phyloP scores from a whole-genome alignment of 2,797 vertebrate species.

The Esox masquinongy region DNA sequence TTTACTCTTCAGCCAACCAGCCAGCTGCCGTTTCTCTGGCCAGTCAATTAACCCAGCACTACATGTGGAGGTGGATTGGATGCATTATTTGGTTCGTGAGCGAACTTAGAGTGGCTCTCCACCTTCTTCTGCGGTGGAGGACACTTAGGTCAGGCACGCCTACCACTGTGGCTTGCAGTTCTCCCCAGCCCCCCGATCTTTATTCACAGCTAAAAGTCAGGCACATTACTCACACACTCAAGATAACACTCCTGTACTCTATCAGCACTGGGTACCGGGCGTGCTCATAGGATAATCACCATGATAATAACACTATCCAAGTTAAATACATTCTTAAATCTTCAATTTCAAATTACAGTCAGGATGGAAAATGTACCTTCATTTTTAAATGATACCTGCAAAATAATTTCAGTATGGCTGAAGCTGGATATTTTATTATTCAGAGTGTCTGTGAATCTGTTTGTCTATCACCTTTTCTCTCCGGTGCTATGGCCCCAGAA shows the following conservation, averaged over 20 bases:
- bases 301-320: conserved; percentile 26
- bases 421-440: neutral
- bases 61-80: conserved; percentile 40
- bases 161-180: conserved; percentile 20
- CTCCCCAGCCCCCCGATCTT: conserved; percentile 47
- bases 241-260: conserved; percentile 54
- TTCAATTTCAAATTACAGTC: neutral
- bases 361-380: neutral
- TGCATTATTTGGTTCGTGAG: conserved; percentile 26
- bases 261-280: conserved; percentile 33
- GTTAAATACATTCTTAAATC: neutral
- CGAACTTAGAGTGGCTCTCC: conserved; percentile 33
- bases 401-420: neutral
- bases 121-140: conserved; percentile 32
- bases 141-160: conserved; percentile 58
- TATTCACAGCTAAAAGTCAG: conserved; percentile 59
- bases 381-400: neutral
- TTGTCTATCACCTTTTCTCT: too few relatives aligned
- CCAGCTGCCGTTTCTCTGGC: conserved; percentile 32
- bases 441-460: neutral
- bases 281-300: conserved; percentile 37
- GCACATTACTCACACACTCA: conserved; percentile 47
- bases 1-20: conserved; percentile 23
- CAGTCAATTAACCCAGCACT: conserved; percentile 60
- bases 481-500: too few relatives aligned